Conservation (phyloP, 2,888 invertebrate genomes). For the Choristoneura rosaceana region DNA sequence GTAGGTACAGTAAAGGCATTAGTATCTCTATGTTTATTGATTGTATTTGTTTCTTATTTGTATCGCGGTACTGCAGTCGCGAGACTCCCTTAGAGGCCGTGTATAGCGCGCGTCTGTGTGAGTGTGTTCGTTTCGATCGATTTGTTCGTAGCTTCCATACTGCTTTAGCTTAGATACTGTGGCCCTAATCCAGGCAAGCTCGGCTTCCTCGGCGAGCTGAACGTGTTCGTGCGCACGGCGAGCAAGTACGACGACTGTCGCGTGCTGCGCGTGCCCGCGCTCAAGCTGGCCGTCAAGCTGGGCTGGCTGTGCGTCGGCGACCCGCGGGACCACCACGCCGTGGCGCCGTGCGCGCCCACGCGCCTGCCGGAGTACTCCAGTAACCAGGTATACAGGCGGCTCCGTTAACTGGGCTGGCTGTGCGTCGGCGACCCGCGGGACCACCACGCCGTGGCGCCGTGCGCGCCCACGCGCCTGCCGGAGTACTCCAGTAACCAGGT, state of each 20-base stretch:
- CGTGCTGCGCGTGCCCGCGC: constrained; percentile 94
- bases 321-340: constrained; percentile 97
- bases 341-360: constrained; percentile 98
- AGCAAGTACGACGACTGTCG: constrained; percentile 99
- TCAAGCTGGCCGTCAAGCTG: constrained; percentile 93
- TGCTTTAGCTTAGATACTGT: too few species aligned
- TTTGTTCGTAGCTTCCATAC: too few species aligned
- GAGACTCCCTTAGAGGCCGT: too few species aligned
- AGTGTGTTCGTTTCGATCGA: too few species aligned
- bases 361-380: constrained; percentile 97
- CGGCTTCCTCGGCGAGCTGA: constrained; percentile 96
- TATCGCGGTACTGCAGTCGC: too few species aligned
- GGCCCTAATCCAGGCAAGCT: constrained; percentile 92
- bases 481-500: constrained; percentile 90
- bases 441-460: constrained; percentile 97
- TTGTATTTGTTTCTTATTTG: too few species aligned
- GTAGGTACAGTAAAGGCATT: too few species aligned
- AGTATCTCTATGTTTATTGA: too few species aligned
- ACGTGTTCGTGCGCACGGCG: constrained; percentile 97
- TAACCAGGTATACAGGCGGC: constrained; percentile 19
- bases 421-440: constrained; percentile 96
- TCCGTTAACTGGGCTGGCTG: background rate
- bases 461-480: constrained; percentile 97
- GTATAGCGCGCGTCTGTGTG: too few species aligned
- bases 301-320: constrained; percentile 97